Evolutionary conservation across 2,888 invertebrate genomes (phyloP), one percentile per base, ranked within the genome.

Genomic region (Trisateles emortualis): DNA sequence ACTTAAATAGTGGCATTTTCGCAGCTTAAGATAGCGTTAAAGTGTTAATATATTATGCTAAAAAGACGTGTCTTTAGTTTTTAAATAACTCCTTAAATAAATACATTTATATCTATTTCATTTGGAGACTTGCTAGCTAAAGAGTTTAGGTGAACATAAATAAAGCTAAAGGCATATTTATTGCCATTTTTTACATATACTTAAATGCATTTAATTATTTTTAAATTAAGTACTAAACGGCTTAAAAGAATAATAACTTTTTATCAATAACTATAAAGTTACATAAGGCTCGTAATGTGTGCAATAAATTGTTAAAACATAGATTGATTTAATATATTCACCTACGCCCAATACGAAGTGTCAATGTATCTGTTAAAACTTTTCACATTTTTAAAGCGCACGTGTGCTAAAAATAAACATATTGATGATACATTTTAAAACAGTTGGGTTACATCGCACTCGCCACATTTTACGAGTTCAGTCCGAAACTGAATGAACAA

Each of bases 401-500:
- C 38, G 24, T 42, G 39, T 48, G 47, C 42, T 50, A 47, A 60
- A 59, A 70, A 68, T 60, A 65, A 64, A 65, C 44, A 59, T 56
- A 64, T 54, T 52, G 63, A 55, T 68, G 55, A 44, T 57, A 64
- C 56, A 49, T 50, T 66, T 69, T 58, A 64, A 50, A 64, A 68
- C 64, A 59, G 52, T 71, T 64, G 58, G 59, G 68, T 68, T 69
- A 71, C 51, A 48, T 52, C 29, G 49, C 53, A 22, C 41, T 58
- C 55, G 52, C 64, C 46, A 52, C 52, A 60, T 72, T 74, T 69
- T 71, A 69, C 67, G 72, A 60, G 42, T 16, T 19, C 33, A 42
- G n/a, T 19, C 70, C 59, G 44, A 65, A 57, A 55, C 57, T 73
- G 71, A 74, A 72, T 72, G 72, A 70, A 72, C 64, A 59, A 66